Evolutionary conservation across 2,888 invertebrate genomes (phyloP), one percentile per base, ranked within the genome.

Genomic region (Himalopsyche anomala): DNA sequence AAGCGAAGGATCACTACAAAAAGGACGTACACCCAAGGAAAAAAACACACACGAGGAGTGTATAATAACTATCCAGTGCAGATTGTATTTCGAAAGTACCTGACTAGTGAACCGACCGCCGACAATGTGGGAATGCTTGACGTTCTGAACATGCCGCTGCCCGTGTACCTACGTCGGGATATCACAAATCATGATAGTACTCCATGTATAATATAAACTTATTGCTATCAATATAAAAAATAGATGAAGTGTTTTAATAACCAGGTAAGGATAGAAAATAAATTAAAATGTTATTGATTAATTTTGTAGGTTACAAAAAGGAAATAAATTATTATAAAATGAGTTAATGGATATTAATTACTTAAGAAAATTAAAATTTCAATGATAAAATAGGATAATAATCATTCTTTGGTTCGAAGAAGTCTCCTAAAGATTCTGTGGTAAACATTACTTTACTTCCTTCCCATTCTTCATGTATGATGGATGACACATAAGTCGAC

Each of bases 71-170:
- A 42, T 69, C 19, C n/a, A 80, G 51, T 84, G 84, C 62, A 69
- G 54, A 80, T 74, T 28, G 28, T 36, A 74, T 74, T 74, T 12
- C 38, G 74, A 74, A 74, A 74, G 94, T 96, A 96, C 96, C 96
- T 96, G 94, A 94, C 94, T 92, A 95, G 92, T 91, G 94, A 94
- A 92, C 95, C 94, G 91, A 95, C 94, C 92, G 95, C 94, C 90
- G 95, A 94, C 93, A 97, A 95, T 93, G 97, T 96, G 92, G 97
- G 97, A 94, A 97, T 97, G 94, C 97, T 97, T 92, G 97, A 97
- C 91, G 97, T 96, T 95, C 97, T 95, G 94, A 96, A 96, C 94
- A 97, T 96, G 93, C 95, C 95, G 92, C 96, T 94, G 91, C 93
- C 94, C 91, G 93, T 92, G 91, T 93, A 93, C 93, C 93, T 93